Base-by-base conservation (phyloP, 2,113 vertebrate genomes). In the Jacana jacana region DNA sequence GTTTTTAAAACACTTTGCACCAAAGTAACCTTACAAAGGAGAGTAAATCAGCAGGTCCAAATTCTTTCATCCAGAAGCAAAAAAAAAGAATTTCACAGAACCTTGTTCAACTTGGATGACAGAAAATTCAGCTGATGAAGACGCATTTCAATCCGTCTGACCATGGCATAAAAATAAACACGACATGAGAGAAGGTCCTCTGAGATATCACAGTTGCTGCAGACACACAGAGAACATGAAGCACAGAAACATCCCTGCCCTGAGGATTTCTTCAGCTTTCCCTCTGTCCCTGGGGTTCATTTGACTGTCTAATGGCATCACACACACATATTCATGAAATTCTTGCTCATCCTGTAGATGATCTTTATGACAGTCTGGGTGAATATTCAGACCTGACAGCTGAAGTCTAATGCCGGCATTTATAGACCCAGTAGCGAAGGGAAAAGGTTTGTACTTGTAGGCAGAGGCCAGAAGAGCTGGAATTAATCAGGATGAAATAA, bases 321-420 rank as follows among this genome's bases (percentile, higher is more conserved):
- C 64, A 84, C 64, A 84, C 69, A 93, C 65, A 87, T 95, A 94
- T 95, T 91, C 88, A 94, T 87, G 93, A 87, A 49, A 8, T 13
- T 87, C 78, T 85, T 68, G 52, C 51, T 95, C 92, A 54, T 70
- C n/a, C 51, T 63, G 61, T 40, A 23, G 33, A 65, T 51, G 72
- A 72, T 75, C 35, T 75, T 51, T 71, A 17, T 79, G 65, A 58
- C 49, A 85, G 73, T 15, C 48, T 37, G 17, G 37, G 37, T 83
- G 91, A 88, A 86, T 70, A 78, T 83, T 81, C 72, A 84, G 77
- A 42, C 15, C 35, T 58, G 40, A 13, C 77, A 5, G 13, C 68
- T 89, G 30, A 11, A 77, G 37, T 25, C 16, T 48, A 11, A 88
- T 13, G 7, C 25, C 55, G 81, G 63, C 0, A 0, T n/a, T 65